Percentiles rank a stretch among this genome's conserved stretches.
Evolutionary conservation across 2,113 vertebrate species (phyloP).

Genomic region (Passer domesticus): DNA sequence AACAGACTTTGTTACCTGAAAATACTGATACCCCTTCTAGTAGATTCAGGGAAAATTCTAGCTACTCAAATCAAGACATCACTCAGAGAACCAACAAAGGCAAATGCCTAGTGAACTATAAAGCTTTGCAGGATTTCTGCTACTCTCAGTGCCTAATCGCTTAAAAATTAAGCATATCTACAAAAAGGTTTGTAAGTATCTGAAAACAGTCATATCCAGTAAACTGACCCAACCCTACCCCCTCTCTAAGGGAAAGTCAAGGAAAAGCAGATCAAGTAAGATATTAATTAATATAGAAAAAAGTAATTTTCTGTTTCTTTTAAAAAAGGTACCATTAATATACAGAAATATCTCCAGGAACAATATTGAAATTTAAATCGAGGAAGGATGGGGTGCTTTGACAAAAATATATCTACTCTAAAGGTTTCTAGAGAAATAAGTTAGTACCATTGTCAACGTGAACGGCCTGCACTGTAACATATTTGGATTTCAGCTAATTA

Average conservation of each 20-base stretch:
- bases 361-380: conserved; percentile 79
- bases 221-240: conserved; percentile 80
- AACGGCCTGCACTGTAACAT: conserved; percentile 76
- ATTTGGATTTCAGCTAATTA: conserved; percentile 80
- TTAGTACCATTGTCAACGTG: conserved; percentile 82
- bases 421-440: conserved; percentile 73
- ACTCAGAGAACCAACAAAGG: conserved; percentile 72
- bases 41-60: conserved; percentile 82
- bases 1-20: conserved; percentile 91
- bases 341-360: conserved; percentile 83
- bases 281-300: conserved; percentile 84
- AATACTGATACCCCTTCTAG: conserved; percentile 82
- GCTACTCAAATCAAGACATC: conserved; percentile 75
- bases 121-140: conserved; percentile 88
- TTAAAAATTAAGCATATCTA: conserved; percentile 90
- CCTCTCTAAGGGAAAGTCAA: conserved; percentile 81
- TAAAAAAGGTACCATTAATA: conserved; percentile 84
- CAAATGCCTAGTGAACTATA: conserved; percentile 76
- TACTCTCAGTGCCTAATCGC: conserved; percentile 86
- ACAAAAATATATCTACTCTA: conserved; percentile 82
- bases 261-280: conserved; percentile 83
- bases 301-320: conserved; percentile 79
- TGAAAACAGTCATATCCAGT: conserved; percentile 93
- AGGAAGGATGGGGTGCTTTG: conserved; percentile 74
- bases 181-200: conserved; percentile 81